phyloP scores from a whole-genome alignment of 2,797 vertebrate genomes.

The Pangasius larnaudii region DNA sequence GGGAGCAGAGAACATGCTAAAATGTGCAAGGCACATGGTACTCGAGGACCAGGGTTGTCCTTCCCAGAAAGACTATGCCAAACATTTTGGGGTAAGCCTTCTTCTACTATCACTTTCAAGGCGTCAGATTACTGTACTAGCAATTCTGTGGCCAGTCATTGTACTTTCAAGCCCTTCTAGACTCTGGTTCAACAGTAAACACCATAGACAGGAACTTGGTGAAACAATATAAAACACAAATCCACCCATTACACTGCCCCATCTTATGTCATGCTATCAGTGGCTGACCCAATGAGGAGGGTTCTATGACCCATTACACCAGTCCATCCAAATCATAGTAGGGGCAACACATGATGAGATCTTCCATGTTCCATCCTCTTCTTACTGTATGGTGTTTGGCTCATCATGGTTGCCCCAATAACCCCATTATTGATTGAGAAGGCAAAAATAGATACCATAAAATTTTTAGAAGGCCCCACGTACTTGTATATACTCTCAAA shows the following conservation, averaged over 20 bases:
- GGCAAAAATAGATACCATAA: background rate
- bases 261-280: background rate
- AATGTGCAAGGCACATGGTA: background rate
- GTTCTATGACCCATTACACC: background rate
- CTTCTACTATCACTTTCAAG: background rate
- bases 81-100: background rate
- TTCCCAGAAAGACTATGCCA: background rate
- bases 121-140: background rate
- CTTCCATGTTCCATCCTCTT: background rate
- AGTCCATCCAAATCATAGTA: background rate
- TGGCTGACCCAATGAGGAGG: background rate
- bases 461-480: background rate
- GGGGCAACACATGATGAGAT: background rate
- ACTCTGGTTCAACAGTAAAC: background rate
- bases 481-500: background rate
- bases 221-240: background rate
- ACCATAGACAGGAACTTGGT: background rate
- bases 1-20: background rate
- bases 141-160: background rate
- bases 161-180: background rate
- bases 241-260: background rate
- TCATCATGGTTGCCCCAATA: background rate
- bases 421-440: background rate
- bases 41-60: background rate
- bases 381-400: background rate